Conservation (phyloP, 2,113 vertebrate species). For the Bubo blakistoni region DNA sequence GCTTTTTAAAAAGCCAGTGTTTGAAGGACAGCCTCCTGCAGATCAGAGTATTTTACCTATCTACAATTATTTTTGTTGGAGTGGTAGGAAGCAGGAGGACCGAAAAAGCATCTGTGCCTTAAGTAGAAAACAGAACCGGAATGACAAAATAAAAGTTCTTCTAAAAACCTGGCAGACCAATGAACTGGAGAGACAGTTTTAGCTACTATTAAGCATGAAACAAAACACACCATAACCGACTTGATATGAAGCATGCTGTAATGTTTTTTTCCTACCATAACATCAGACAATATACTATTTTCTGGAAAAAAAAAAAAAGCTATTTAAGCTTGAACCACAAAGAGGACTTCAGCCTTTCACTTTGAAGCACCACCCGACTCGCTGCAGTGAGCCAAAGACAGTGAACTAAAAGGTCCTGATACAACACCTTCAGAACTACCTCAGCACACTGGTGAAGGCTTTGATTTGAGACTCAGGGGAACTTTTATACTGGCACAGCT, state of each 20-base stretch:
- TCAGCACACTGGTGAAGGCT: not conserved
- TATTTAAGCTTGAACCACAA: not conserved
- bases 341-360: not conserved
- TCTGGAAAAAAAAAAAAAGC: not conserved
- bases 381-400: not conserved
- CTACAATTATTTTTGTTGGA: not conserved
- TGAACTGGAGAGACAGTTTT: not conserved
- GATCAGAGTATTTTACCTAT: not conserved
- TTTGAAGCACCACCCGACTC: not conserved
- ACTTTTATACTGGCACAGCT: not conserved
- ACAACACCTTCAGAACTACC: not conserved
- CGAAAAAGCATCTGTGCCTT: not conserved
- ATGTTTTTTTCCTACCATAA: not conserved
- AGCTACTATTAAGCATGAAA: not conserved
- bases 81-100: not conserved
- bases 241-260: not conserved
- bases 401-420: not conserved
- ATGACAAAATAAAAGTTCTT: not conserved
- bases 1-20: not conserved
- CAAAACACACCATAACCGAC: not conserved
- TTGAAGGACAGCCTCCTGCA: not conserved
- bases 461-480: not conserved
- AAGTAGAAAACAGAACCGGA: not conserved
- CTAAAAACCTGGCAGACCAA: not conserved
- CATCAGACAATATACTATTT: not conserved